Base-by-base conservation (phyloP, 2,113 vertebrate genomes). In the Myxocyprinus asiaticus region DNA sequence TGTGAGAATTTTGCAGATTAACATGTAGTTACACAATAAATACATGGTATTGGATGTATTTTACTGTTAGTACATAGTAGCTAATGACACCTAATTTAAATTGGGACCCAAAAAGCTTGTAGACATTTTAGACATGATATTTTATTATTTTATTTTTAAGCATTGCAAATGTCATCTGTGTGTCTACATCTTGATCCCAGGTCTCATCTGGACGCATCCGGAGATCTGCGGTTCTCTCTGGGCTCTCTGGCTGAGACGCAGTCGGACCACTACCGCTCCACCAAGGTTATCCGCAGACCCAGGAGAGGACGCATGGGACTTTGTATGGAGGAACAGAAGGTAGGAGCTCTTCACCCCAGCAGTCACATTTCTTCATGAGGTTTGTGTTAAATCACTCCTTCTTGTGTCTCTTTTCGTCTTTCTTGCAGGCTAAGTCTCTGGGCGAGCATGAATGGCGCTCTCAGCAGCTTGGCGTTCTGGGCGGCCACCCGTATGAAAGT, bases 371-470 rank as follows among this genome's bases (percentile, higher is more conserved):
- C 22, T 33, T 33, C 22, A 33, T 33, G 22, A 33, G 22, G 22
- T 33, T 33, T 33, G 22, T 33, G 1, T 33, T 59, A 62, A 14
- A 9, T 59, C 14, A 62, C 6, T 56, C 10, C 14, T 22, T 76
- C n/a, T 10, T 4, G 8, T 48, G 3, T 70, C 43, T 61, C 14
- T 17, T 48, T 58, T 11, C 3, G 4, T 11, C 22, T 0, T 59
- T n/a, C 4, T 6, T 63, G 14, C 81, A 99, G 97, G 96, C 98
- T 0, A 98, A 98, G 83, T 98, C 97, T 0, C 92, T 98, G 68
- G 96, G 96, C 0, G 97, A 99, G 86, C 96, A 98, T 0, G 98
- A 99, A 74, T 99, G 98, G 98, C 94, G 96, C 84, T 95, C 94
- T 0, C 98, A 98, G 86, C 98, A 96, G 89, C 93, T 98, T 0